These are phyloP conservation scores for Nezara viridula DNA, from an alignment of 2,888 invertebrate species.

Conservation along the genomic window DNA sequence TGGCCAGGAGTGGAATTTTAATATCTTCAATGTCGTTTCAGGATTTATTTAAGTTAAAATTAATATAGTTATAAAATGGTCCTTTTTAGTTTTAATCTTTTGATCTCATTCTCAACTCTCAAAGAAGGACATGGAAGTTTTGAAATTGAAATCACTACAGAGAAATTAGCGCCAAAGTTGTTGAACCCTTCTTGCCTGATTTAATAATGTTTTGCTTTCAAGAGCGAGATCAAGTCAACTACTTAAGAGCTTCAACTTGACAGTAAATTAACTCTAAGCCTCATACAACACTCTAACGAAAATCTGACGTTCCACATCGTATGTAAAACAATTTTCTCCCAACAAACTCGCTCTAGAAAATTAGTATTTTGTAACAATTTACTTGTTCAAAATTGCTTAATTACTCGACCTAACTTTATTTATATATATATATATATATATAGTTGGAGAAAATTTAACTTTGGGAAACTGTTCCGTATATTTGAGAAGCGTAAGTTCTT, in stretches of 20 bases:
- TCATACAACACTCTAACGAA: not conserved
- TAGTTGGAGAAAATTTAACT: too few relatives aligned
- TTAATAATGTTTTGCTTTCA: constrained; percentile 20
- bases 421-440: too few relatives aligned
- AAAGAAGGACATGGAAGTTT: not conserved
- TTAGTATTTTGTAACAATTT: not conserved
- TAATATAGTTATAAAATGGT: too few relatives aligned
- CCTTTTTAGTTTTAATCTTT: too few relatives aligned
- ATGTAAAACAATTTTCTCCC: not conserved
- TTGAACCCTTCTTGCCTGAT: not conserved
- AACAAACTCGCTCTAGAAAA: not conserved
- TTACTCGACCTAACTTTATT: too few relatives aligned
- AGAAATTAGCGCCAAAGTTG: not conserved
- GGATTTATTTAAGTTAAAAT: too few relatives aligned
- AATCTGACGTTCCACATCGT: not conserved
- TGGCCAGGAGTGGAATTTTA: too few relatives aligned
- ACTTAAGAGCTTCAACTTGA: not conserved
- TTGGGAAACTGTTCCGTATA: too few relatives aligned
- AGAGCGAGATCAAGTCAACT: not conserved
- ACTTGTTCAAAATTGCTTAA: too few relatives aligned
- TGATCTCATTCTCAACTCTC: not conserved
- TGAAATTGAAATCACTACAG: not conserved
- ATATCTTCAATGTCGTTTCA: too few relatives aligned
- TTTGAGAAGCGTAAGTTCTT: too few relatives aligned
- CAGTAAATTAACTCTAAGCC: not conserved